Evolutionary conservation across 2,797 vertebrate species (phyloP).

Genomic region (Acestrorhynchus altus): DNA sequence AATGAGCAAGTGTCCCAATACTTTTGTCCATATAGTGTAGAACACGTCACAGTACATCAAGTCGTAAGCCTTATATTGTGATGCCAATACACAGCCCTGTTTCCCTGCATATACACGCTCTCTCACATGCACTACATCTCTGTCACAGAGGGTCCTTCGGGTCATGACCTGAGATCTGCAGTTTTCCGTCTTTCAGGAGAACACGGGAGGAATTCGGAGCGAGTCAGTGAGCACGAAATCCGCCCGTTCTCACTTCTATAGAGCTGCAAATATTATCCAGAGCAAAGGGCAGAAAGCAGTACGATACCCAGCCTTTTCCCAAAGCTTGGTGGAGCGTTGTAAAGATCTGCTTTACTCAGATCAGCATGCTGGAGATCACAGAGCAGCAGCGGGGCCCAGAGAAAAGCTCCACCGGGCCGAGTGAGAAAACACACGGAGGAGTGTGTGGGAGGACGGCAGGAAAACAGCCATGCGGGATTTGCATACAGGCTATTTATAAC

Average conservation of each 20-base stretch:
- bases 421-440: slow-evolving; percentile 29
- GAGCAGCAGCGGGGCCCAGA: slow-evolving; percentile 8
- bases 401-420: slow-evolving; percentile 20
- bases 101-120: too few species aligned
- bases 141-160: not conserved
- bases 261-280: not conserved
- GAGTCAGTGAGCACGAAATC: not conserved
- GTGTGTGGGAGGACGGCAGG: slow-evolving; percentile 48
- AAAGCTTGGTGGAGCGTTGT: slow-evolving; percentile 1
- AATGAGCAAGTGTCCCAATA: too few species aligned
- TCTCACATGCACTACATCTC: too few species aligned
- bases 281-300: not conserved
- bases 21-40: too few species aligned
- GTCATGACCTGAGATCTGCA: not conserved
- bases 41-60: too few species aligned
- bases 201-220: not conserved
- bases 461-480: slow-evolving; percentile 50
- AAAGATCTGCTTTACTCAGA: slow-evolving; percentile 32
- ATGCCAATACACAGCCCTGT: too few species aligned
- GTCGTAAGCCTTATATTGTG: too few species aligned
- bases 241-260: not conserved
- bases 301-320: not conserved
- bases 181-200: slow-evolving; percentile 10
- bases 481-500: slow-evolving; percentile 55
- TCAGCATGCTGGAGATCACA: slow-evolving; percentile 34